Base-by-base conservation (phyloP, 2,113 vertebrate genomes). In the Gymnocephalus cernua region DNA sequence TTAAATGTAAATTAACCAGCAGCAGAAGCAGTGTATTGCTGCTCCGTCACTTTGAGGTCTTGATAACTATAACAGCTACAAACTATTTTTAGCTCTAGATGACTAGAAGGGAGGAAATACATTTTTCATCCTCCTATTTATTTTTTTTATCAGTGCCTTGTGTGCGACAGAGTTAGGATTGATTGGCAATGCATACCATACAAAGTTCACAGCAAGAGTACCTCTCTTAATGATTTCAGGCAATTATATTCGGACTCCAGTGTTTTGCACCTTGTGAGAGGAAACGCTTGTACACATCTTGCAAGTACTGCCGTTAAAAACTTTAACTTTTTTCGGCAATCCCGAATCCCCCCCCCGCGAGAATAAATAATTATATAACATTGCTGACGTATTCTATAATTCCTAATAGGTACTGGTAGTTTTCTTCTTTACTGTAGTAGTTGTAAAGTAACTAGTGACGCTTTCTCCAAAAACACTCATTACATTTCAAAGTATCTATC, bases 41-140 rank as follows among this genome's bases (percentile, higher is more conserved):
- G 45, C 71, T 69, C 73, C 82, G 79, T 80, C 86, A 77, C 74
- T 86, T 86, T 85, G 13, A 80, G 82, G 77, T 85, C 80, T 66
- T 38, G 73, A 57, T 83, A 75, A 77, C 74, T 65, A 35, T 72
- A 80, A n/a, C 51, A 71, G 70, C 65, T 53, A 57, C 48, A 25
- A 51, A 32, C 76, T 88, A 83, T 90, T 86, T 88, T 84, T 85
- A 85, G 77, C 70, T 35, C 15, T 14, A 15, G 19, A 54, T 16
- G 44, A 48, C 15, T 14, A 15, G n/a, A 54, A 27, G 53, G 44
- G n/a, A 74, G 11, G 73, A 82, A 86, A 84, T 73, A 4, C 62
- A 71, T 84, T 88, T 89, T 92, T 92, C 74, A 89, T 89, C 69
- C 41, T 14, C 25, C 64, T 83, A 77, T 80, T 82, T 84, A 45